phyloP scores from a whole-genome alignment of 2,888 invertebrate species.

The Lasioglossum zephyrum region DNA sequence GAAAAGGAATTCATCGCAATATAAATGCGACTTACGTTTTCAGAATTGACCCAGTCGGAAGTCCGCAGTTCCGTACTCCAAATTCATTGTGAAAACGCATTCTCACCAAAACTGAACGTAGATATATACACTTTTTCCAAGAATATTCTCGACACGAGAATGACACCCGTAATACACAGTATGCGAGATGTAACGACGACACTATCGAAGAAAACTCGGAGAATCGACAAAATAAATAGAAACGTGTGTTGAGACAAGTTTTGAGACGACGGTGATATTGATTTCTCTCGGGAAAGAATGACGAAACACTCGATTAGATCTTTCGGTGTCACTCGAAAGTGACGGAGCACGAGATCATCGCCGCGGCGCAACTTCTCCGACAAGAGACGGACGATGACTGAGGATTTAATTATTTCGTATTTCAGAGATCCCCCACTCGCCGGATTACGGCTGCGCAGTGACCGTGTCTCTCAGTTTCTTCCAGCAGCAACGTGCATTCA shows the following conservation, averaged over 20 bases:
- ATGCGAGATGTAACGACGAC: background rate
- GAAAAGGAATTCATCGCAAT: background rate
- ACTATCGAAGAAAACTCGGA: background rate
- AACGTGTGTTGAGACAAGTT: no score
- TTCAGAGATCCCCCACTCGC: conserved; percentile 42
- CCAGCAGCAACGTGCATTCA: conserved; percentile 35
- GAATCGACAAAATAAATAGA: background rate
- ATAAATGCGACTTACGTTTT: conserved; percentile 22
- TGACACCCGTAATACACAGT: background rate
- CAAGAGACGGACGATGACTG: conserved; percentile 52
- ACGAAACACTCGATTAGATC: conserved; percentile 3
- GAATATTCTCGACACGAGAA: background rate
- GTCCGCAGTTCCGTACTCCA: background rate
- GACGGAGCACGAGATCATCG: background rate
- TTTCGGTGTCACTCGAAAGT: conserved; percentile 13
- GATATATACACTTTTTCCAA: background rate
- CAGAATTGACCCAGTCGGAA: background rate
- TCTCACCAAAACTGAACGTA: background rate
- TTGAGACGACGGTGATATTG: background rate
- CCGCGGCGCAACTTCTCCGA: conserved; percentile 22
- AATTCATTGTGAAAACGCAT: conserved; percentile 14
- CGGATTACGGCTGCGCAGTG: conserved; percentile 49
- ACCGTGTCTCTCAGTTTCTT: conserved; percentile 14
- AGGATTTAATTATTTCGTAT: conserved; percentile 61
- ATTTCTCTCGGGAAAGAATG: background rate